phyloP scores from a whole-genome alignment of 2,888 invertebrate species.

The Thalpophila matura region DNA sequence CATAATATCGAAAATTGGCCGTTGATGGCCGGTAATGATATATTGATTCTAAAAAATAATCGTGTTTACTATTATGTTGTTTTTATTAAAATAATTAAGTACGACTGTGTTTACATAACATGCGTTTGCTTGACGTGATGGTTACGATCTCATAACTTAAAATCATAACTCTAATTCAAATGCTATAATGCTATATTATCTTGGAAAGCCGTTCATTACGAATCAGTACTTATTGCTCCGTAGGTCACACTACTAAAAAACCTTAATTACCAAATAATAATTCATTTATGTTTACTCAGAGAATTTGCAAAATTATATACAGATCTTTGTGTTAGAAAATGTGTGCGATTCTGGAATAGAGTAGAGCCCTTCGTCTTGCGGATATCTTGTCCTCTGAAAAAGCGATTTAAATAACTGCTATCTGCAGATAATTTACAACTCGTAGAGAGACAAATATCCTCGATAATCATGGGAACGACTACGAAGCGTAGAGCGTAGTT shows the following conservation, averaged over 20 bases:
- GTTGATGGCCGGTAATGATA: constrained; percentile 15
- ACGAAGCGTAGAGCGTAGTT: constrained; percentile 26
- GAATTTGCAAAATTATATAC: too few species aligned
- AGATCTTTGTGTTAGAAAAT: constrained; percentile 16
- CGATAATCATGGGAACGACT: constrained; percentile 46
- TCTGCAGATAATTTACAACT: constrained; percentile 43
- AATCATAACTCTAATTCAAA: background rate
- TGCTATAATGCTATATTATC: background rate
- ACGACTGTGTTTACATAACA: constrained; percentile 37
- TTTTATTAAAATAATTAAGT: too few species aligned
- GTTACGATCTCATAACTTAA: background rate
- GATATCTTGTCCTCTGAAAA: constrained; percentile 33
- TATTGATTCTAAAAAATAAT: constrained; percentile 16
- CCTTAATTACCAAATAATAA: too few species aligned
- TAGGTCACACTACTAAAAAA: background rate
- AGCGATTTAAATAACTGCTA: constrained; percentile 35
- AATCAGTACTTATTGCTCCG: background rate
- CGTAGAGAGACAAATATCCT: constrained; percentile 37
- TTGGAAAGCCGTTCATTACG: constrained; percentile 1
- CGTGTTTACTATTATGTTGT: too few species aligned
- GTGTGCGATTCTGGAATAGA: constrained; percentile 21
- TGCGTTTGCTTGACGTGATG: constrained; percentile 14
- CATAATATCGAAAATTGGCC: constrained; percentile 21
- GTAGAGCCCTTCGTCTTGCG: constrained; percentile 21
- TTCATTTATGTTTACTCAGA: too few species aligned